A percentile compares a stretch with the other conserved stretches of the same genome.
phyloP scores from a whole-genome alignment of 2,113 vertebrate species.

The Epinephelus lanceolatus region DNA sequence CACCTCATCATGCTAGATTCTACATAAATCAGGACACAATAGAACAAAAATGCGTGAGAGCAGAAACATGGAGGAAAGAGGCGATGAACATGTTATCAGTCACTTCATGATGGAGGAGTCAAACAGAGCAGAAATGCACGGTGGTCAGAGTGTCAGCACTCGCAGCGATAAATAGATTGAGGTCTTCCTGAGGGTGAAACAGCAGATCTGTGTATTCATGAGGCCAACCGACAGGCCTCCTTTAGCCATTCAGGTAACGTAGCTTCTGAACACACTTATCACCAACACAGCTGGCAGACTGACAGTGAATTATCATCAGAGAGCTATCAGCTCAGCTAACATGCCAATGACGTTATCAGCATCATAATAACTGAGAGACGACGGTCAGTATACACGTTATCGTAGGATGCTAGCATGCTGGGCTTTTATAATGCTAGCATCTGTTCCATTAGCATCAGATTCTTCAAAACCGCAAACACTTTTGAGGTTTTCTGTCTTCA shows the following conservation, averaged over 20 bases:
- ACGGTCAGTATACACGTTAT: no score
- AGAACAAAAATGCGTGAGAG: neutral
- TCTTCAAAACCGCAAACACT: no score
- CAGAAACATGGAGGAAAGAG: neutral
- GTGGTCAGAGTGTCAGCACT: neutral
- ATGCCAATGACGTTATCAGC: conserved; percentile 8
- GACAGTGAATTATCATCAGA: neutral
- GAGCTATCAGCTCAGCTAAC: neutral
- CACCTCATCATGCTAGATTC: neutral
- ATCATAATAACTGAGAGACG: neutral
- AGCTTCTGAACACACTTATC: neutral
- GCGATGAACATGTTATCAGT: neutral
- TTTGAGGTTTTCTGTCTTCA: no score
- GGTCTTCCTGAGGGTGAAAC: neutral
- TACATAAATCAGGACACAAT: neutral
- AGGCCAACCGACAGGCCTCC: neutral
- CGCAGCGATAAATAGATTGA: neutral
- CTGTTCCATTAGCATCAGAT: no score
- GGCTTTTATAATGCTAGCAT: no score
- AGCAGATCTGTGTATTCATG: conserved; percentile 33
- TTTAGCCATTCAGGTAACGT: conserved; percentile 20
- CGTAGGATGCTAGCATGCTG: no score
- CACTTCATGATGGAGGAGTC: neutral
- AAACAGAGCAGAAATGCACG: neutral
- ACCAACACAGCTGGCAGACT: neutral